phyloP scores from a whole-genome alignment of 1,140 invertebrate genomes.

The Tetragnatha versicolor region DNA sequence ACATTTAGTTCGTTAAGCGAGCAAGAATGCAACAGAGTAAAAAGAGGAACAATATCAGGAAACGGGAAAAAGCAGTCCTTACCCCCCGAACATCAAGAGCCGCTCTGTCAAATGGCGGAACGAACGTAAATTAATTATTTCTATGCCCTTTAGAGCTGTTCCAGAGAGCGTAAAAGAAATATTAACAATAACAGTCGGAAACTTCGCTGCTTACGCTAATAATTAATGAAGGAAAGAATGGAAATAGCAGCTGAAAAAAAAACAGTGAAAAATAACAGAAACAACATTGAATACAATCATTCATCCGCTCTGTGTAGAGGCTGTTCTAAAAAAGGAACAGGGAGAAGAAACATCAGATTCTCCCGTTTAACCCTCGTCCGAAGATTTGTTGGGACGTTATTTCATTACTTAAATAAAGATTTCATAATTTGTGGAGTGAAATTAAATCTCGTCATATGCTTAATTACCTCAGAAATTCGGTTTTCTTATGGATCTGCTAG shows the following conservation, averaged over 20 bases:
- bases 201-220: slow-evolving; percentile 17
- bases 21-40: not conserved
- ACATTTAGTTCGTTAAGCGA: too few species aligned
- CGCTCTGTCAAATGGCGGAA: slow-evolving; percentile 7
- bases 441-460: not conserved
- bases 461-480: not conserved
- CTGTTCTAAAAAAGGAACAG: not conserved
- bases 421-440: slow-evolving; percentile 19
- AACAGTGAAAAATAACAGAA: not conserved
- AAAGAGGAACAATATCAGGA: not conserved
- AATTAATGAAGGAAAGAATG: slow-evolving; percentile 11
- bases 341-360: not conserved
- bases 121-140: slow-evolving; percentile 17
- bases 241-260: not conserved
- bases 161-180: not conserved
- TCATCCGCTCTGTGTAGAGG: too few species aligned
- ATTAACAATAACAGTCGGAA: slow-evolving; percentile 6
- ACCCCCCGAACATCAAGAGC: not conserved
- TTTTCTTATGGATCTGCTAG: not conserved
- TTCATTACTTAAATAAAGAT: slow-evolving; percentile 24
- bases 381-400: not conserved
- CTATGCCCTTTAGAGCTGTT: not conserved
- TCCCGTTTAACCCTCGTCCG: not conserved
- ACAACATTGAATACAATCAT: not conserved
- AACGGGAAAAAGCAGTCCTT: not conserved